A percentile compares a stretch with the other conserved stretches of the same genome.
These are phyloP conservation scores for Periparus ater DNA, from an alignment of 2,797 vertebrate species.

Conservation along the genomic window DNA sequence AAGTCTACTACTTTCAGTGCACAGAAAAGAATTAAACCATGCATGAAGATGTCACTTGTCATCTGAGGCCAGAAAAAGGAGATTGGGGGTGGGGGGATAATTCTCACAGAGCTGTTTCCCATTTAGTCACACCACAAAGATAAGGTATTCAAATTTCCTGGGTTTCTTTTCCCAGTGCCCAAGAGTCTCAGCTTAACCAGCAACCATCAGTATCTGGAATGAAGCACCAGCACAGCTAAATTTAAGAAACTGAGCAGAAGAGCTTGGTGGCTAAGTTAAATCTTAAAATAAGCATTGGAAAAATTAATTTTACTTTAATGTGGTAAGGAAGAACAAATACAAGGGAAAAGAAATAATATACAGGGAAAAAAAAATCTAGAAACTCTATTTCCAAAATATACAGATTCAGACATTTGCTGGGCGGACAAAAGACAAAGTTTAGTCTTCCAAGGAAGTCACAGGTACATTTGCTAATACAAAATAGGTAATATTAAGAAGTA, in stretches of 20 bases:
- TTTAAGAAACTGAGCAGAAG: background rate
- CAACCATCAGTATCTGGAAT: background rate
- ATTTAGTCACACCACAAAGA: background rate
- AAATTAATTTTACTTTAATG: background rate
- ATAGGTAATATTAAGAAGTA: background rate
- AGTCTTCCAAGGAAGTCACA: background rate
- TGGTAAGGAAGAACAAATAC: background rate
- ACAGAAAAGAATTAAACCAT: background rate
- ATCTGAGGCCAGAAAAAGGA: background rate
- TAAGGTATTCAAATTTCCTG: background rate
- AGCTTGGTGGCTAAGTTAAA: background rate
- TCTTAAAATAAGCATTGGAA: background rate
- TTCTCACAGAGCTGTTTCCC: background rate
- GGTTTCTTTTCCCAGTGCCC: background rate
- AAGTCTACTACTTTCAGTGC: background rate
- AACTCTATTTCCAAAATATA: background rate
- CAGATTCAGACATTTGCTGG: background rate
- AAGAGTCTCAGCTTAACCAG: background rate
- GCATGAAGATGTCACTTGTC: background rate
- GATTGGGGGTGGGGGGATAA: background rate
- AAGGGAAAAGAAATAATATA: background rate
- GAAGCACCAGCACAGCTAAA: background rate
- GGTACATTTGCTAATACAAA: background rate
- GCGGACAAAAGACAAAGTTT: background rate
- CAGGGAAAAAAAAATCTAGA: background rate